Conservation (phyloP, 2,888 invertebrate species). For the Scaptomyza flava region DNA sequence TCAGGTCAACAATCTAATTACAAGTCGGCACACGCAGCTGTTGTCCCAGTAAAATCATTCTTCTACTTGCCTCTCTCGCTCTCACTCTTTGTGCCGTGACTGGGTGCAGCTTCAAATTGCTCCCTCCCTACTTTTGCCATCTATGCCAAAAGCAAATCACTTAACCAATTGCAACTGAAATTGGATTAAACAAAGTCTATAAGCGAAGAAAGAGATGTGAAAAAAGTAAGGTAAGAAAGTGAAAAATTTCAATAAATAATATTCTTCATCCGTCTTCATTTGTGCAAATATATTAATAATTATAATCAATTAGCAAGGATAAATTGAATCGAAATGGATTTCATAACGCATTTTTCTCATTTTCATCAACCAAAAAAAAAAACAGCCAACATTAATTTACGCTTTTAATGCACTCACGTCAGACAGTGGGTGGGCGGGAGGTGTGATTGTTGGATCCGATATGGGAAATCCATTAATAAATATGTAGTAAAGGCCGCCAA, state of each 20-base stretch:
- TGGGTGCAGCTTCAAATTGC: conserved; percentile 39
- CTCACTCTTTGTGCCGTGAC: conserved; percentile 44
- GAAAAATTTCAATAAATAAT: not conserved
- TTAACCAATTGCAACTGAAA: conserved; percentile 19
- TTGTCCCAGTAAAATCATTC: conserved; percentile 30
- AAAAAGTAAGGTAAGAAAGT: too few relatives aligned
- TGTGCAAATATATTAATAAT: not conserved
- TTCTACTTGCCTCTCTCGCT: conserved; percentile 5
- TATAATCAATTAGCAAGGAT: conserved; percentile 8
- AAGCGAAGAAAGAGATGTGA: not conserved
- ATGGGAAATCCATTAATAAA: conserved; percentile 75
- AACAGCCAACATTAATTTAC: conserved; percentile 13
- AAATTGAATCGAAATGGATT: conserved; percentile 2
- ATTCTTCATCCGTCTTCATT: not conserved
- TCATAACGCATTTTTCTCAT: too few relatives aligned
- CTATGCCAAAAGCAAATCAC: not conserved
- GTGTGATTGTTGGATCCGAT: conserved; percentile 29
- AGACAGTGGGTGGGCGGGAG: not conserved
- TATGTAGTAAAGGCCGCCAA: conserved; percentile 57
- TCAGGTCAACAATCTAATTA: conserved; percentile 60
- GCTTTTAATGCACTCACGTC: conserved; percentile 56
- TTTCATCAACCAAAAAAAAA: too few relatives aligned
- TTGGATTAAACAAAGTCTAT: conserved; percentile 8
- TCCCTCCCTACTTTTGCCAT: not conserved
- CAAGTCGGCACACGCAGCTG: conserved; percentile 55